Conservation (phyloP, 2,113 vertebrate species). For the Phrynosoma platyrhinos region DNA sequence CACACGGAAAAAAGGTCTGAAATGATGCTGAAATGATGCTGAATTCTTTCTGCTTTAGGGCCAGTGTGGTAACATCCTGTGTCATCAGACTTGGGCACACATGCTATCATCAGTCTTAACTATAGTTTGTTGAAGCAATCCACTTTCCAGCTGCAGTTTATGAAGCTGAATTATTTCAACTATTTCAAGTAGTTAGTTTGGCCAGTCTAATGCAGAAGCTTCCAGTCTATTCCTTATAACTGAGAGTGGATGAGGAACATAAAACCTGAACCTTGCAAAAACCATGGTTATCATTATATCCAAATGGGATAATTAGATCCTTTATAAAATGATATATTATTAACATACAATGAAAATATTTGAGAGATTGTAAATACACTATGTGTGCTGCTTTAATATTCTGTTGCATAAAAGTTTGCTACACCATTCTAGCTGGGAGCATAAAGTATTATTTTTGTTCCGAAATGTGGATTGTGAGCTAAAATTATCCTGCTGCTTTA, state of each 20-base stretch:
- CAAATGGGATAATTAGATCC: neutral
- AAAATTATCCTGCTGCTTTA: neutral
- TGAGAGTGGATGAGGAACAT: neutral
- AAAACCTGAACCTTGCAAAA: neutral
- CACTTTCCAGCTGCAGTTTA: neutral
- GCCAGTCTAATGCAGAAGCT: neutral
- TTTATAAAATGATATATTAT: neutral
- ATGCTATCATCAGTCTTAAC: neutral
- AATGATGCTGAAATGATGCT: too few species aligned
- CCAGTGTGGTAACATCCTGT: too few species aligned
- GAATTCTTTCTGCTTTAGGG: too few species aligned
- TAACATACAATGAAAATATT: neutral
- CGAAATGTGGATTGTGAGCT: slow-evolving; percentile 17
- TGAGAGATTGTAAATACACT: neutral
- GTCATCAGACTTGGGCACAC: neutral
- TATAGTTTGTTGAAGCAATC: neutral
- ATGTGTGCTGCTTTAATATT: slow-evolving; percentile 9
- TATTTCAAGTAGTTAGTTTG: neutral
- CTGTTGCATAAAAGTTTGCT: neutral
- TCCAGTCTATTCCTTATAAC: neutral
- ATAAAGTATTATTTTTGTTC: slow-evolving; percentile 22
- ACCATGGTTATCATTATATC: neutral
- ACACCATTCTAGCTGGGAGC: neutral
- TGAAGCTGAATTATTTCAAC: neutral
- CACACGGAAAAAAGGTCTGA: too few species aligned